Percentiles rank a stretch among this genome's conserved stretches.
Evolutionary conservation across 2,888 invertebrate species (phyloP).

Genomic region (Dasypolia templi): DNA sequence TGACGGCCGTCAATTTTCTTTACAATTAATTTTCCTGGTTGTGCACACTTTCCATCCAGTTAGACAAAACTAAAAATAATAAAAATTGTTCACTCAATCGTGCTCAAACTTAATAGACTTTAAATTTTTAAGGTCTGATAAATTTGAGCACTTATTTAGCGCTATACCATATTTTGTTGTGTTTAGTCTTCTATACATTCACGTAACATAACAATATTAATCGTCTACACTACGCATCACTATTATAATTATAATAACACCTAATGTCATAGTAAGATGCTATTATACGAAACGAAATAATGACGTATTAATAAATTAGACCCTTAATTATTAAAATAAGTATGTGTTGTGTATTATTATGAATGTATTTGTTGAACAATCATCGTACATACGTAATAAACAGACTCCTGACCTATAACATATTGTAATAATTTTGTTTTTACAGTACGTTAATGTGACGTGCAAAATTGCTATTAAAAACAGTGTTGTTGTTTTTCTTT

Average conservation of each 20-base stretch:
- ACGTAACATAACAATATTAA: conserved; percentile 11
- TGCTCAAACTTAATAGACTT: too few species aligned
- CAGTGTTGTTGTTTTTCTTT: conserved; percentile 12
- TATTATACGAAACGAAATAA: background rate
- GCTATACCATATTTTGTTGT: too few species aligned
- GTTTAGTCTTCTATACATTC: too few species aligned
- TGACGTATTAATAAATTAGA: conserved; percentile 24
- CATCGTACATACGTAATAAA: conserved; percentile 1
- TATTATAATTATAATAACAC: conserved; percentile 9
- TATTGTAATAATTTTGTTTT: conserved; percentile 20
- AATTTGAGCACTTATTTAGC: too few species aligned
- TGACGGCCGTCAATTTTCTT: too few species aligned
- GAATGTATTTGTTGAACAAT: conserved; percentile 14
- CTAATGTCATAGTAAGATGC: conserved; percentile 26
- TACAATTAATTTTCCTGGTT: too few species aligned
- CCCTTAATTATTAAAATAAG: background rate
- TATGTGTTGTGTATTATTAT: conserved; percentile 20
- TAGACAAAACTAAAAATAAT: too few species aligned
- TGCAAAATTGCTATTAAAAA: background rate
- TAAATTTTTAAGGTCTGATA: too few species aligned
- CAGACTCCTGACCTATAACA: conserved; percentile 32
- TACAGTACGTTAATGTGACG: conserved; percentile 6
- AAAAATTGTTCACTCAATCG: too few species aligned
- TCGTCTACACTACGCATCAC: background rate
- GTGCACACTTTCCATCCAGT: too few species aligned